Evolutionary conservation across 2,888 invertebrate species (phyloP), one percentile per base, ranked within the genome.

Genomic region (Drosophila eohydei): DNA sequence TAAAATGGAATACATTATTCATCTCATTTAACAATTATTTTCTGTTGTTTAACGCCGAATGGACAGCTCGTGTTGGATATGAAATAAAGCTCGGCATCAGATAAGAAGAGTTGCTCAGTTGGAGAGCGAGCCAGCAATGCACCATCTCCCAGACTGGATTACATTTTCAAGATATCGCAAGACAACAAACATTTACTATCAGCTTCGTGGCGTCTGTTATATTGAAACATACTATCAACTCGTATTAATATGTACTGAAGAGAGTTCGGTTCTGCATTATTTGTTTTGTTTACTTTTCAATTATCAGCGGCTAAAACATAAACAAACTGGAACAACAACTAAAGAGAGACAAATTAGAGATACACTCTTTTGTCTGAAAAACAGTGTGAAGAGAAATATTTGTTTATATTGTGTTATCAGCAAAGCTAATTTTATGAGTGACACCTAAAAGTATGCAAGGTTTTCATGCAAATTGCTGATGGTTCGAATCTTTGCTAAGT

Each of bases 401-500:
- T 32, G 48, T 32, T 48, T 32, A 32, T 16, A 16, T 4, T 46
- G 7, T 46, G 7, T 28, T 14, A 26, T 14, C 14, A 28, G 28
- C 14, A 1, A 0, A 16, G n/a, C 2, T 14, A 8, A 4, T 12
- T 28, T 34, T 36, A 1, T 8, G 9, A 28, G 1, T 30, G 40
- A 0, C 40, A 28, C 0, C 44, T 40, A 59, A 67, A 58, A 44
- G 40, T 59, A 74, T 71, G 40, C 55, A 40, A 51, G 1, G 16
- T 0, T 16, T n/a, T 0, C 1, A 5, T 7, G 0, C 2, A 12
- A 7, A 0, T 30, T 32, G n/a, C 0, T 1, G 16, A 16, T 0
- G 55, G 44, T 36, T 54, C 3, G 1, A 2, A 2, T 11, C 52
- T 50, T 11, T 4, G 46, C 32, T 64, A 40, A 51, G 3, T 51